A percentile compares a stretch with the other conserved stretches of the same genome.
Evolutionary conservation across 92 coral and sea anemone species (phyloP).

Genomic region (Epizoanthus stellaris): DNA sequence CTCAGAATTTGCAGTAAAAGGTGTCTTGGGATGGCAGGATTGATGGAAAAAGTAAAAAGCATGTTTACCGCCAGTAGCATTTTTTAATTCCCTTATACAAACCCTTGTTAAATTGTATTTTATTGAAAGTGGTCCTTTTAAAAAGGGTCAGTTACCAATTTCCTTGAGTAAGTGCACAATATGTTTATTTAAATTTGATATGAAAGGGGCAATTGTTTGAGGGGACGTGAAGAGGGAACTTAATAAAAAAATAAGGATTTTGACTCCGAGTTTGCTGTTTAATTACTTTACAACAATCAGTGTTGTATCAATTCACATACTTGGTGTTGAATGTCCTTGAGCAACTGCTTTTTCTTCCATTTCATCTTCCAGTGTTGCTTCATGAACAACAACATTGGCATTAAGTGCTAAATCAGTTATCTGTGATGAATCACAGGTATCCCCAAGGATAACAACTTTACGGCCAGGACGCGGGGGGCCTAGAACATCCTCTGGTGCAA

Average conservation of each 20-base stretch:
- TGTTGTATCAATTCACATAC: slow-evolving; percentile 43
- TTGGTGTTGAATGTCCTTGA: slow-evolving; percentile 97
- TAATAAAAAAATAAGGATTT: too few species aligned
- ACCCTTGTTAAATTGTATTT: too few species aligned
- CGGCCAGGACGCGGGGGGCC: slow-evolving; percentile 86
- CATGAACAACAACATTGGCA: slow-evolving; percentile 93
- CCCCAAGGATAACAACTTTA: slow-evolving; percentile 91
- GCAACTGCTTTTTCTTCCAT: slow-evolving; percentile 83
- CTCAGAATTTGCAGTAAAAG: too few species aligned
- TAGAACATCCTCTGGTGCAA: slow-evolving; percentile 80
- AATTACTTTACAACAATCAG: too few species aligned
- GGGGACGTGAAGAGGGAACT: too few species aligned
- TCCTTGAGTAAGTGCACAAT: too few species aligned
- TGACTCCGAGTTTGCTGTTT: not conserved
- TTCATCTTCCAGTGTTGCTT: slow-evolving; percentile 93
- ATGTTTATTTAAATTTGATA: too few species aligned
- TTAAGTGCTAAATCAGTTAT: slow-evolving; percentile 58
- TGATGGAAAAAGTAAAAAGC: not conserved
- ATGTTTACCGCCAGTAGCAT: not conserved
- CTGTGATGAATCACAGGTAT: slow-evolving; percentile 83
- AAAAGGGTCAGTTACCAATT: too few species aligned
- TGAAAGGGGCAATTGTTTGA: too few species aligned
- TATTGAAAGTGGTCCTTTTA: too few species aligned
- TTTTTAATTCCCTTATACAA: not conserved
- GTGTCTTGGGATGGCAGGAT: not conserved